These are phyloP conservation scores for Cyclina sinensis DNA, from an alignment of 1,140 invertebrate genomes.

Conservation along the genomic window DNA sequence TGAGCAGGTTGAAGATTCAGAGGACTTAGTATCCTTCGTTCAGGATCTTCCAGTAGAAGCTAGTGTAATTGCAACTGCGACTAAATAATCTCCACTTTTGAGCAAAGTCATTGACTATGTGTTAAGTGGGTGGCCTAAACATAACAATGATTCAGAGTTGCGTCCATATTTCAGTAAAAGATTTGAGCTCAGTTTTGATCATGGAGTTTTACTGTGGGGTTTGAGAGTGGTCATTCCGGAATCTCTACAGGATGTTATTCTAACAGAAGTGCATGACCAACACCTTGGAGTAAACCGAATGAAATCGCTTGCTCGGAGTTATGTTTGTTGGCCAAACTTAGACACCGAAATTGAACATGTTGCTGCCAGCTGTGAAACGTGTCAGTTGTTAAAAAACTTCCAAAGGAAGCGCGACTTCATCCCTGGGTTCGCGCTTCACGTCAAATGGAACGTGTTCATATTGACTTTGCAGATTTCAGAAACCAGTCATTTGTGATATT, in stretches of 20 bases:
- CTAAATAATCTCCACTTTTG: constrained; percentile 50
- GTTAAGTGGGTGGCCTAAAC: too few species aligned
- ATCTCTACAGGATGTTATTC: neutral
- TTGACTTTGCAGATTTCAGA: neutral
- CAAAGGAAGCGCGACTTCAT: neutral
- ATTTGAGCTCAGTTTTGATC: constrained; percentile 41
- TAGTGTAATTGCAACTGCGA: constrained; percentile 37
- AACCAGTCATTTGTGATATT: neutral
- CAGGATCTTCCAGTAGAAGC: constrained; percentile 49
- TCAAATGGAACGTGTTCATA: too few species aligned
- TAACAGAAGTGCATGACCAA: constrained; percentile 61
- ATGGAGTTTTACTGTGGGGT: constrained; percentile 60
- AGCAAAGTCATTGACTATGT: constrained; percentile 17
- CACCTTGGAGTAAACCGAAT: constrained; percentile 69
- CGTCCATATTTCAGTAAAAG: constrained; percentile 28
- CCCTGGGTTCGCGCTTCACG: neutral
- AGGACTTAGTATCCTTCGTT: too few species aligned
- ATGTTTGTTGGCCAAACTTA: constrained; percentile 69
- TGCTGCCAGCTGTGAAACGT: neutral
- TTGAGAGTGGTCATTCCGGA: constrained; percentile 40
- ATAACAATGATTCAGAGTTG: constrained; percentile 24
- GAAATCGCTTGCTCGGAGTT: constrained; percentile 40
- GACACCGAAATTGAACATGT: neutral
- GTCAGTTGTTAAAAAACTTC: neutral
- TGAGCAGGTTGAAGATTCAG: neutral